Conservation (phyloP, 2,888 invertebrate species). For the Thymelicus acteon region DNA sequence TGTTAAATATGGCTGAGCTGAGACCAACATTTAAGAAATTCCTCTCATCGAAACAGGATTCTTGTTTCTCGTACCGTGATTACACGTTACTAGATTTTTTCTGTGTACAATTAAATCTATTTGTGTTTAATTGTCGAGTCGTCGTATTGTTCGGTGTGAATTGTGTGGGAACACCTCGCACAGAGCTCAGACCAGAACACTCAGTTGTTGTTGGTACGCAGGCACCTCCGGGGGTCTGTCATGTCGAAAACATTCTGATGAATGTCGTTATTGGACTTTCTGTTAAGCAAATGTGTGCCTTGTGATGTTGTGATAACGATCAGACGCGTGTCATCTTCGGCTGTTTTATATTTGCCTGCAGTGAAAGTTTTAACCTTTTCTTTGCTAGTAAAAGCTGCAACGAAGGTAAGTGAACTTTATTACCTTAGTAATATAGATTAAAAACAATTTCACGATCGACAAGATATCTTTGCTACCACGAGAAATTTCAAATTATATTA, state of each 20-base stretch:
- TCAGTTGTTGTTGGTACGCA: slow-evolving; percentile 35
- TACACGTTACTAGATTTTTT: slow-evolving; percentile 36
- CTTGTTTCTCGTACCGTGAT: slow-evolving; percentile 23
- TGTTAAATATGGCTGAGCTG: no score
- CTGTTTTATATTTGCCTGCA: slow-evolving; percentile 8
- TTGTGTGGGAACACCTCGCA: slow-evolving; percentile 38
- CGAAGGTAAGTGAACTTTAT: slow-evolving; percentile 24
- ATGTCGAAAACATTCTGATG: slow-evolving; percentile 10
- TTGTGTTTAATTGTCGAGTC: slow-evolving; percentile 39
- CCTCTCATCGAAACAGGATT: slow-evolving; percentile 20
- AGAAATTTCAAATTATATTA: slow-evolving; percentile 4
- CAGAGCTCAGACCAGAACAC: slow-evolving; percentile 24
- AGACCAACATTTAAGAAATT: slow-evolving; percentile 1
- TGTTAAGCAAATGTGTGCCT: slow-evolving; percentile 22
- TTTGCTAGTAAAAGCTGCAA: slow-evolving; percentile 24
- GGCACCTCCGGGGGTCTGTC: slow-evolving; percentile 31
- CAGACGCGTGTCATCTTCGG: neutral
- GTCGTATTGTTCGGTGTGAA: slow-evolving; percentile 39
- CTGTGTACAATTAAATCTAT: slow-evolving; percentile 40
- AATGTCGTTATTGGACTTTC: neutral
- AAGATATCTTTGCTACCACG: slow-evolving; percentile 13
- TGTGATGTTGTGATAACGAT: slow-evolving; percentile 23
- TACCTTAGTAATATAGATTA: neutral
- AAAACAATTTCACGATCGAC: neutral
- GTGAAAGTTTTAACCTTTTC: slow-evolving; percentile 34